These are phyloP conservation scores for Chelon labrosus DNA, from an alignment of 2,797 vertebrate species.

Conservation along the genomic window DNA sequence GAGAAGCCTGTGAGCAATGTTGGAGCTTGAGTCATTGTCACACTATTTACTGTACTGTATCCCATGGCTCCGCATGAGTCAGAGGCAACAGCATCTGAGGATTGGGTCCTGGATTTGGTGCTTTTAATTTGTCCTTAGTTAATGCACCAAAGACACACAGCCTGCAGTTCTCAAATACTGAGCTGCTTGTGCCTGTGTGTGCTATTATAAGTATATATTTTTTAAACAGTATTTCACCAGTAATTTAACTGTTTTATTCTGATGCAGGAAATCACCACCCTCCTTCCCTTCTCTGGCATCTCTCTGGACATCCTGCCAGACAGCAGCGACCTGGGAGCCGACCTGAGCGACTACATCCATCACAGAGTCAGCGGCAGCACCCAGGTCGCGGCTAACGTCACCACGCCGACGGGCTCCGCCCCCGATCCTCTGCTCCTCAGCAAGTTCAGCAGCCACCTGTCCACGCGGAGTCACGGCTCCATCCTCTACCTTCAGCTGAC, in stretches of 20 bases:
- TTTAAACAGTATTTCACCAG: background rate
- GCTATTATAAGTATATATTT: background rate
- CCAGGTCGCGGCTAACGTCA: conserved; percentile 93
- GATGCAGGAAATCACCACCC: conserved; percentile 90
- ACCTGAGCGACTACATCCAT: conserved; percentile 95
- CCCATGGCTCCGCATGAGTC: conserved; percentile 75
- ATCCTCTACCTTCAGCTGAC: conserved; percentile 96
- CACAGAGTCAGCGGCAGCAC: conserved; percentile 91
- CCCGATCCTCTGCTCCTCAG: conserved; percentile 89
- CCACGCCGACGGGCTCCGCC: conserved; percentile 93
- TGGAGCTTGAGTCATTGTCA: conserved; percentile 81
- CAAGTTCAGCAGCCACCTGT: conserved; percentile 95
- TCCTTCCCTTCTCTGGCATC: conserved; percentile 90
- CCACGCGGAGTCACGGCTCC: conserved; percentile 94
- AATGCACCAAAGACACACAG: conserved; percentile 42
- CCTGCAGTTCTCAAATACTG: conserved; percentile 22
- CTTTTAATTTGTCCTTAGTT: conserved; percentile 56
- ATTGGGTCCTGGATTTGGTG: conserved; percentile 57
- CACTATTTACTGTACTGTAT: conserved; percentile 78
- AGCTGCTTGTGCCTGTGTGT: conserved; percentile 3
- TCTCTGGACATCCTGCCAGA: conserved; percentile 94
- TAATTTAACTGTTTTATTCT: conserved; percentile 18
- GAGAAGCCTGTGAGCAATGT: conserved; percentile 76
- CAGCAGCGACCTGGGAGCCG: conserved; percentile 92
- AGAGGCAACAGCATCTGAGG: conserved; percentile 70